Evolutionary conservation across 35 echinoderm and acorn worm species (phyloP).

Genomic region (Diadema setosum): DNA sequence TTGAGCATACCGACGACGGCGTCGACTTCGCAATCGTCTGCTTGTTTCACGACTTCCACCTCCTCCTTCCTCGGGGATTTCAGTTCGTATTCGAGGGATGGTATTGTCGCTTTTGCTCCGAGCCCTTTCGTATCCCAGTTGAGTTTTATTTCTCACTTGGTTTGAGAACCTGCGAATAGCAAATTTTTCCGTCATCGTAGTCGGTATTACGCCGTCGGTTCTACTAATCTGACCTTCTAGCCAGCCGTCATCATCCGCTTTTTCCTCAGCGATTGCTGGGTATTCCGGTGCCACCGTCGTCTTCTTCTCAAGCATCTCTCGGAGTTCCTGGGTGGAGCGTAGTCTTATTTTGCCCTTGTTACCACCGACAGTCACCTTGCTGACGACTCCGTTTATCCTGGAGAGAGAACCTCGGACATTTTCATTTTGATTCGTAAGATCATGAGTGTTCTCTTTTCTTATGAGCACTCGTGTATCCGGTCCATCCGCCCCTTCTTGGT

Average conservation of each 20-base stretch:
- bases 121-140: not conserved
- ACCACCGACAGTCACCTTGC: not conserved
- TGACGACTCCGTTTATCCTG: not conserved
- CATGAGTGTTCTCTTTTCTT: not conserved
- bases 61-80: not conserved
- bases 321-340: not conserved
- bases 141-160: not conserved
- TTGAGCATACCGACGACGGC: not conserved
- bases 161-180: not conserved
- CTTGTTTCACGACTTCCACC: not conserved
- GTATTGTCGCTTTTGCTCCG: not conserved
- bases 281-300: not conserved
- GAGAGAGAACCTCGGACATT: not conserved
- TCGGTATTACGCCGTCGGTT: too few relatives aligned
- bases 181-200: not conserved
- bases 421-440: not conserved
- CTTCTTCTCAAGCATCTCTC: constrained; percentile 6
- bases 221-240: too few relatives aligned
- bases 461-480: too few relatives aligned
- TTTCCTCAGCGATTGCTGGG: not conserved
- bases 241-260: not conserved
- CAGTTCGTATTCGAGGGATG: not conserved
- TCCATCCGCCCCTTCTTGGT: not conserved
- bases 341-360: not conserved
- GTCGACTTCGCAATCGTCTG: not conserved